Conservation (phyloP, 2,888 invertebrate genomes). For the Agrotis exclamationis region DNA sequence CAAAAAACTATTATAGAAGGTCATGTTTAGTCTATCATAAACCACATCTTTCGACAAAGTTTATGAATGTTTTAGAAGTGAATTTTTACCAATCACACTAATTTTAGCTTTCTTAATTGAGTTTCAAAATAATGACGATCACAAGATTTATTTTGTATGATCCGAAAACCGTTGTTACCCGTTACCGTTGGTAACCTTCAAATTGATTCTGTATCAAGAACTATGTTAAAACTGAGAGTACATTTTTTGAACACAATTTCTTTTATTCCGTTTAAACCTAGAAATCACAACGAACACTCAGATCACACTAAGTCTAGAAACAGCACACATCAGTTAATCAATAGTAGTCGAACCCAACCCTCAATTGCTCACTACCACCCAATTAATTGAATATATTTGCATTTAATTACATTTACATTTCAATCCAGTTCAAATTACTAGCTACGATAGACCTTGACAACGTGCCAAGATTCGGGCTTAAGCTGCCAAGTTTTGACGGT, state of each 20-base stretch:
- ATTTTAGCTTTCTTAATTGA: too few relatives aligned
- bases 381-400: slow-evolving; percentile 81
- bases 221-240: background rate
- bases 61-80: too few relatives aligned
- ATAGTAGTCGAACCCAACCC: slow-evolving; percentile 60
- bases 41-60: too few relatives aligned
- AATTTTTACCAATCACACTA: too few relatives aligned
- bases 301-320: slow-evolving; percentile 22
- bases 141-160: too few relatives aligned
- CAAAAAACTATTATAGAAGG: too few relatives aligned
- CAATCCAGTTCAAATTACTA: slow-evolving; percentile 73
- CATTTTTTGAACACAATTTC: background rate
- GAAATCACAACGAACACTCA: background rate
- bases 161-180: too few relatives aligned
- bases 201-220: background rate
- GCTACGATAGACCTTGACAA: slow-evolving; percentile 42
- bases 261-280: background rate
- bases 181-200: too few relatives aligned
- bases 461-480: slow-evolving; percentile 48
- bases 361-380: slow-evolving; percentile 55
- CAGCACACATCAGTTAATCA: slow-evolving; percentile 46
- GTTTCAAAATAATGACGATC: too few relatives aligned
- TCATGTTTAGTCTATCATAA: too few relatives aligned
- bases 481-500: slow-evolving; percentile 43
- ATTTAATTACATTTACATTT: slow-evolving; percentile 76